Base-by-base conservation (phyloP, 2,888 invertebrate genomes). In the Cactoblastis cactorum region DNA sequence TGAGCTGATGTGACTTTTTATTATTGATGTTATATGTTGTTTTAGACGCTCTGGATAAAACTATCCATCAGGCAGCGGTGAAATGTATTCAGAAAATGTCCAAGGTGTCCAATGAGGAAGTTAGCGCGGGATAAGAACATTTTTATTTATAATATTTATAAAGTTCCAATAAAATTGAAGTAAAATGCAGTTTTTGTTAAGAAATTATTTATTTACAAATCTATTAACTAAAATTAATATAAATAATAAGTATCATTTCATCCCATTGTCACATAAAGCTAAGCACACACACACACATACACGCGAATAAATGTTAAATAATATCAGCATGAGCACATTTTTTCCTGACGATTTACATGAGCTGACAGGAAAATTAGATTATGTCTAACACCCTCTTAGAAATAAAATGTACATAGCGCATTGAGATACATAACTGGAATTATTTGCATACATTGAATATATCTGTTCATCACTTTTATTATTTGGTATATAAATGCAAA, bases 11-110 rank as follows among this genome's bases (percentile, higher is more conserved):
- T 46, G 6, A 45, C 11, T 49, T 6, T 15, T 3, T 34, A 3
- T 14, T 3, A 22, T 6, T 22, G 22, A 22, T 6, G 3, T 22
- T 22, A 22, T 22, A 8, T 15, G 0, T 15, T 56, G 28, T 69
- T 63, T 9, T 85, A 96, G 96, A 95, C 89, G 92, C 94, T 71
- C 74, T 97, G 68, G 96, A 96, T 35, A 85, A 92, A 15, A 92
- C 92, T 53, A 93, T 96, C 50, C 96, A 96, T 72, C 92, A 93
- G 69, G 95, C 95, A 9, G 96, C 96, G 1, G 88, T 93, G 32
- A 95, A 94, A 67, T 92, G 92, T 37, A 79, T 95, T 22, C 90
- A 93, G 65, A 92, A 90, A 62, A 75, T 85, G 68, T 77, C 86
- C 1, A 91, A 90, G 56, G 54, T 78, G 9, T 69, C 74, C 43